Evolutionary conservation across 1,140 invertebrate genomes (phyloP).

Genomic region (Ruditapes philippinarum): DNA sequence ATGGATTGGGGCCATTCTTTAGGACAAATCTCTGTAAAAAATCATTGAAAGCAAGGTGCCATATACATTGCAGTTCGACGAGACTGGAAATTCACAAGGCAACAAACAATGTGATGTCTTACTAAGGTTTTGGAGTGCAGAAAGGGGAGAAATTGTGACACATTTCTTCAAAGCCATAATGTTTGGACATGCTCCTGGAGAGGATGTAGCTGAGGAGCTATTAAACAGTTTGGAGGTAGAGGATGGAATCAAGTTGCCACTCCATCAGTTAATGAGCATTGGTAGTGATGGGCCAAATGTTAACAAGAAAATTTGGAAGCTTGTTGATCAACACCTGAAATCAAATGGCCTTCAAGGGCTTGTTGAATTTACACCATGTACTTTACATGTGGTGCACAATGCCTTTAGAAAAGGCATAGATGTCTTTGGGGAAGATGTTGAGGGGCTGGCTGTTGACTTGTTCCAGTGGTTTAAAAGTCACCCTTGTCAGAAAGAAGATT

Average conservation of each 20-base stretch:
- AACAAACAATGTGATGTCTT: too few species aligned
- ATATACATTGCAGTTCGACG: slow-evolving; percentile 20
- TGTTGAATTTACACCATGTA: slow-evolving; percentile 24
- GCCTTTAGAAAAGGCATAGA: too few species aligned
- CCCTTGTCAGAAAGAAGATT: too few species aligned
- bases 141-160: slow-evolving; percentile 1
- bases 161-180: slow-evolving; percentile 13
- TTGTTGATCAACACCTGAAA: slow-evolving; percentile 3
- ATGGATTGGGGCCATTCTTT: too few species aligned
- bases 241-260: not conserved
- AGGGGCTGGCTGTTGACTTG: too few species aligned
- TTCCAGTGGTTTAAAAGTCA: too few species aligned
- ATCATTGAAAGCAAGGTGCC: not conserved
- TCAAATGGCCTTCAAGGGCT: not conserved
- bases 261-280: not conserved
- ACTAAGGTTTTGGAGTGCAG: slow-evolving; percentile 35
- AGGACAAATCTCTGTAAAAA: not conserved
- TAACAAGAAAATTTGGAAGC: slow-evolving; percentile 35
- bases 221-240: slow-evolving; percentile 17
- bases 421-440: too few species aligned
- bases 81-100: slow-evolving; percentile 30
- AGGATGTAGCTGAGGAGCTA: not conserved
- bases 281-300: slow-evolving; percentile 43
- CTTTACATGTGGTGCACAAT: too few species aligned
- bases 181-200: slow-evolving; percentile 26